Percentiles rank a stretch among this genome's conserved stretches.
Conservation (phyloP, 2,888 invertebrate genomes). For the Stenichneumon culpator region DNA sequence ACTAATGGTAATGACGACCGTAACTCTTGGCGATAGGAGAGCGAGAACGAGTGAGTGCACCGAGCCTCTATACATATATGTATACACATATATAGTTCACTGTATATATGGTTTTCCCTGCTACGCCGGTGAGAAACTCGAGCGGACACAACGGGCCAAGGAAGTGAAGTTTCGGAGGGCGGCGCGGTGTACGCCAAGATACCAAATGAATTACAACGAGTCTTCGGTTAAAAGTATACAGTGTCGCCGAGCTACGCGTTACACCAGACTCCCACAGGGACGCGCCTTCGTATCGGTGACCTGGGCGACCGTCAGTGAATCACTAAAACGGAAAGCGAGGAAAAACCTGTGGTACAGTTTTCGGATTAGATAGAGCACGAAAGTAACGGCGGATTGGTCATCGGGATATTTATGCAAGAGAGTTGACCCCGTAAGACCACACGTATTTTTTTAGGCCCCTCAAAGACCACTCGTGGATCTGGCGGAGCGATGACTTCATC, state of each 20-base stretch:
- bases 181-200: slow-evolving; percentile 68
- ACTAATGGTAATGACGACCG: slow-evolving; percentile 81
- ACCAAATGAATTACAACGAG: slow-evolving; percentile 74
- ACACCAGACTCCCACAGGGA: slow-evolving; percentile 13
- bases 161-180: slow-evolving; percentile 49
- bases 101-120: slow-evolving; percentile 28
- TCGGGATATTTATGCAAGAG: slow-evolving; percentile 16
- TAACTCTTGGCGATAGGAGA: slow-evolving; percentile 79
- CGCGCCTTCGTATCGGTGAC: slow-evolving; percentile 40
- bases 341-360: background rate
- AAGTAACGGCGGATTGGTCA: background rate
- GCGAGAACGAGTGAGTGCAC: slow-evolving; percentile 34
- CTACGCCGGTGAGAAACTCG: slow-evolving; percentile 22
- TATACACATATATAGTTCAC: background rate
- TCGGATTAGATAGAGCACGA: slow-evolving; percentile 4
- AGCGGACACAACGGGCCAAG: slow-evolving; percentile 34
- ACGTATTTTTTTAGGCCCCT: background rate
- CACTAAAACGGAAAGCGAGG: slow-evolving; percentile 31
- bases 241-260: slow-evolving; percentile 24
- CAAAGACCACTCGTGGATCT: background rate
- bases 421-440: background rate
- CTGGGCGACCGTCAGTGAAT: slow-evolving; percentile 33
- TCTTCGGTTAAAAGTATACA: slow-evolving; percentile 39
- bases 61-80: background rate
- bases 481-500: no score